A percentile compares a stretch with the other conserved stretches of the same genome.
Conservation (phyloP, 1,140 invertebrate species). For the Hyposmocoma kahamanoa region DNA sequence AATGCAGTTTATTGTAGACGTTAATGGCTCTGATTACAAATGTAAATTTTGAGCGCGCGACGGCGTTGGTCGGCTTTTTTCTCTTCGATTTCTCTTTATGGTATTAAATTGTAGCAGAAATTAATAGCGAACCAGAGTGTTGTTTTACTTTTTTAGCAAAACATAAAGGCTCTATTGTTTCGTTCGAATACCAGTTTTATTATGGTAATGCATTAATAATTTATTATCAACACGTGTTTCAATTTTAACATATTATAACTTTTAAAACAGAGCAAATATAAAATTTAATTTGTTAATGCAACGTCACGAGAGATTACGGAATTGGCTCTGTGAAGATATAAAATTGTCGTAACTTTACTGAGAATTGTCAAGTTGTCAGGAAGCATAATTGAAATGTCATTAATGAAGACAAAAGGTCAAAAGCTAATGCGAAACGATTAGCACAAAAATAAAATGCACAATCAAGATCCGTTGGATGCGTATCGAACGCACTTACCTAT, state of each 20-base stretch:
- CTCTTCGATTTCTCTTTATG: slow-evolving; percentile 61
- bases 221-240: slow-evolving; percentile 1
- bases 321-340: too few species aligned
- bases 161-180: slow-evolving; percentile 13
- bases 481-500: slow-evolving; percentile 47
- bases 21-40: slow-evolving; percentile 72
- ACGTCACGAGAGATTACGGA: too few species aligned
- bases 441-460: too few species aligned
- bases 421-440: too few species aligned
- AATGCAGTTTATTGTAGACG: slow-evolving; percentile 71
- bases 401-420: too few species aligned
- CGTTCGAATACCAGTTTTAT: slow-evolving; percentile 10
- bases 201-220: background rate
- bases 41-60: slow-evolving; percentile 70
- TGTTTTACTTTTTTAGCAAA: slow-evolving; percentile 23
- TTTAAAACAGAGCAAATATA: slow-evolving; percentile 7
- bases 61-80: slow-evolving; percentile 67
- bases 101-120: slow-evolving; percentile 65
- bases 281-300: background rate
- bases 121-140: slow-evolving; percentile 49
- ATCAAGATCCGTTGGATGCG: too few species aligned
- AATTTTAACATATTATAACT: slow-evolving; percentile 2
- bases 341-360: too few species aligned
- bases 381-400: too few species aligned
- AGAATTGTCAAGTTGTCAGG: too few species aligned